Evolutionary conservation across 2,113 vertebrate genomes (phyloP).

Genomic region (Odontophorus gujanensis): DNA sequence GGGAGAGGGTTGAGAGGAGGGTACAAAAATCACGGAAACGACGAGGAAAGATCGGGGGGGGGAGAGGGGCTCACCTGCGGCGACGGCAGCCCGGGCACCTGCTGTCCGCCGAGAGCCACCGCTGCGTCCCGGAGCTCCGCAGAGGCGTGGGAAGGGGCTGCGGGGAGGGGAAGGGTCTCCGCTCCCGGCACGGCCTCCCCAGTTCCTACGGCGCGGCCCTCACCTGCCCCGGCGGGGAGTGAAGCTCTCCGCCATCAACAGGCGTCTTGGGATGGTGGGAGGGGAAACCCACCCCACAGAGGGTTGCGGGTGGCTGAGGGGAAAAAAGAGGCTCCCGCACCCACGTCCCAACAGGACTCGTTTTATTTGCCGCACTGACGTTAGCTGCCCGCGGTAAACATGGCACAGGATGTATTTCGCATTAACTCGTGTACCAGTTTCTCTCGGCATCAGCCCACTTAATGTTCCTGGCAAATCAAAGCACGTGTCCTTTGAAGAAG

Average conservation of each 20-base stretch:
- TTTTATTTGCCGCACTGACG: conserved; percentile 47
- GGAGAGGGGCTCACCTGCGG: conserved; percentile 70
- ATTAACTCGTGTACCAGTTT: conserved; percentile 80
- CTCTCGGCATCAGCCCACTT: conserved; percentile 76
- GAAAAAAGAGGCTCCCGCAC: not conserved
- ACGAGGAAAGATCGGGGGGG: conserved; percentile 6
- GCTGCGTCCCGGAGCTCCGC: not conserved
- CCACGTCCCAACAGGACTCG: not conserved
- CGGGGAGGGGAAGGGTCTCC: too few species aligned
- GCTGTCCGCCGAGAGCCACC: not conserved
- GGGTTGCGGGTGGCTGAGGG: not conserved
- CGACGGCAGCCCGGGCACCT: not conserved
- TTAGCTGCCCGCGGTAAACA: conserved; percentile 53
- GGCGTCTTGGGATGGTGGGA: not conserved
- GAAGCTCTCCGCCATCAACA: not conserved
- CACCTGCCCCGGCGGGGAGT: not conserved
- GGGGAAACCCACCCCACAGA: not conserved
- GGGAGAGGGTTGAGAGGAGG: not conserved
- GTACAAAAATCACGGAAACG: conserved; percentile 59
- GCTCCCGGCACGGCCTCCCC: not conserved
- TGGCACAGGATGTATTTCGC: conserved; percentile 67
- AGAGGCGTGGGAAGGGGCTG: not conserved
- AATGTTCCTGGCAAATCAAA: conserved; percentile 85
- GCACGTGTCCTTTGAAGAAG: conserved; percentile 90
- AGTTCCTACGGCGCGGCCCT: not conserved